Percentiles rank a stretch among this genome's conserved stretches.
Evolutionary conservation across 35 echinoderm and acorn worm species (phyloP).

Genomic region (Lytechinus pictus): DNA sequence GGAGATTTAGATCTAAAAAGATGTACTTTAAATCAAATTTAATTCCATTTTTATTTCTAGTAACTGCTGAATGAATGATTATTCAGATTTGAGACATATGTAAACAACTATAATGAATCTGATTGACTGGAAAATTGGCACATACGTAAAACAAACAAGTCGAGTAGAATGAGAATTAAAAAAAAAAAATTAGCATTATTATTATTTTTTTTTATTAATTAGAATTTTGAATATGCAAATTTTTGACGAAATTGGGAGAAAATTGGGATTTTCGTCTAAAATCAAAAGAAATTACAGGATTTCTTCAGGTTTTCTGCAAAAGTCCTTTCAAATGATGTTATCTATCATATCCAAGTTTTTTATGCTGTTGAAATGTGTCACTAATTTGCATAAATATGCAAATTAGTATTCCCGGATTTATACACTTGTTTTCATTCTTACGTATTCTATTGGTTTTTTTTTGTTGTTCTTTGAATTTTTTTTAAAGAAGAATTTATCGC

Average conservation of each 20-base stretch:
- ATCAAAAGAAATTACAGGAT: slow-evolving; percentile 30
- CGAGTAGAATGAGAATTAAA: slow-evolving; percentile 14
- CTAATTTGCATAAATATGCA: slow-evolving; percentile 31
- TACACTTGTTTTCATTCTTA: not conserved
- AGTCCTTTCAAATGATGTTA: not conserved
- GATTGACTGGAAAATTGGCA: slow-evolving; percentile 35
- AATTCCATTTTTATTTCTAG: too few species aligned
- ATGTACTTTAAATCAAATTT: too few species aligned
- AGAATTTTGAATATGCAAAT: not conserved
- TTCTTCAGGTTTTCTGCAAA: slow-evolving; percentile 36
- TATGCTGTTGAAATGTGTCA: not conserved
- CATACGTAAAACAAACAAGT: slow-evolving; percentile 32
- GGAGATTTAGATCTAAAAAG: too few species aligned
- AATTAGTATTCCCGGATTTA: slow-evolving; percentile 26
- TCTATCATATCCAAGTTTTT: slow-evolving; percentile 6
- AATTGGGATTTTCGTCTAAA: slow-evolving; percentile 19
- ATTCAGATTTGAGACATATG: too few species aligned
- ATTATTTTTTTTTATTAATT: not conserved
- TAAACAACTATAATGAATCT: too few species aligned
- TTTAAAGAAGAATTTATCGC: not conserved
- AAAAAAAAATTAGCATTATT: not conserved
- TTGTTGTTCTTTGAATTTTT: not conserved
- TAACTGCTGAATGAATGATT: too few species aligned
- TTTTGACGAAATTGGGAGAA: slow-evolving; percentile 32
- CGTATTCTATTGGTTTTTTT: slow-evolving; percentile 22